Conservation (phyloP, 2,113 vertebrate genomes). For the Hippotragus niger region DNA sequence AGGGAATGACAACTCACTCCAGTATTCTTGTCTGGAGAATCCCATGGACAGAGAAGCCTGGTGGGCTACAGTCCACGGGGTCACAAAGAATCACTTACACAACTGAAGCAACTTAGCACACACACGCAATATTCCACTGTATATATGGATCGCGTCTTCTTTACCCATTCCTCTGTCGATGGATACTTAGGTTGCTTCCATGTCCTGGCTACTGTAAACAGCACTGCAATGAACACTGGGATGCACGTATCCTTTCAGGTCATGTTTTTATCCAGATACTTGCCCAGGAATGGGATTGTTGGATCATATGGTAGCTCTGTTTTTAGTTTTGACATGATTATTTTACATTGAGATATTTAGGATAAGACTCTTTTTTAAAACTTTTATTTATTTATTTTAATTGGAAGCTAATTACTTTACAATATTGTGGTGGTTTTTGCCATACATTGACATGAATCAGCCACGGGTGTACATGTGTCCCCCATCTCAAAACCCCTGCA, state of each 20-base stretch:
- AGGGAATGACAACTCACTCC: not conserved
- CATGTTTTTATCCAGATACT: not conserved
- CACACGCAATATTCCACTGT: not conserved
- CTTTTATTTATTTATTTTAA: not conserved
- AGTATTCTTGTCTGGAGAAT: not conserved
- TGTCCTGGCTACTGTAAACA: not conserved
- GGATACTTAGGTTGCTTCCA: not conserved
- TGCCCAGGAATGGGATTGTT: not conserved
- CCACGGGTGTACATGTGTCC: not conserved
- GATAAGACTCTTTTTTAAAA: not conserved
- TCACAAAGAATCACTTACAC: not conserved
- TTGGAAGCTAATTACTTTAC: not conserved
- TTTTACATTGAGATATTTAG: not conserved
- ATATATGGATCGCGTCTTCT: accelerated
- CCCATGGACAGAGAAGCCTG: not conserved
- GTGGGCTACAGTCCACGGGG: not conserved
- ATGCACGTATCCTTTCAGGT: not conserved
- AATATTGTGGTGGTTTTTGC: not conserved
- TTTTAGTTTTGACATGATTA: not conserved
- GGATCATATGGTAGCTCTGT: not conserved
- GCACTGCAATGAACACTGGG: not conserved
- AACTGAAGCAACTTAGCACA: not conserved
- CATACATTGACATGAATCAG: not conserved
- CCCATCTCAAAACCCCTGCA: accelerated
- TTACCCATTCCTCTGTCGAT: not conserved